Evolutionary conservation across 2,113 vertebrate species (phyloP), one percentile per base, ranked within the genome.

Genomic region (Hippoglossus stenolepis): DNA sequence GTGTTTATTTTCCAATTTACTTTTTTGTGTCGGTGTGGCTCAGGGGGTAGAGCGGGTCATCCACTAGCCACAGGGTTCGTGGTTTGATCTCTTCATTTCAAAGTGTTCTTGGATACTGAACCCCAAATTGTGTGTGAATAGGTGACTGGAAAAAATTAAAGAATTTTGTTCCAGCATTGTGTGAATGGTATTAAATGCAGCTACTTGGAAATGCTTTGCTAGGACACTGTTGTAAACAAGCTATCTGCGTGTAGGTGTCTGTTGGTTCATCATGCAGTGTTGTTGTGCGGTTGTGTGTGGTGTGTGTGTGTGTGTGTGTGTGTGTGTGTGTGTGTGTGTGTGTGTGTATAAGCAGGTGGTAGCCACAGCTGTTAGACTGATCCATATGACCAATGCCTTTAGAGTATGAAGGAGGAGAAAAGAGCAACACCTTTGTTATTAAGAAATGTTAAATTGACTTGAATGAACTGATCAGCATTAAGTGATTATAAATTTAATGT

Each of bases 221-320:
- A 6, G 12, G 54, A 53, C 15, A 3, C n/a, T n/a, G 58, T 10
- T 51, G 2, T 26, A 1, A 2, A 60, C 24, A 31, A 0, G n/a
- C 0, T 53, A 13, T 24, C 6, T 26, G 31, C 10, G 31, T 51
- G 51, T 23, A 3, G 31, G 31, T 40, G 15, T 12, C 5, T 12
- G 11, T 28, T 43, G 40, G 40, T 43, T 43, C 40, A 43, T 43
- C 40, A 3, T 43, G 40, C 11, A 26, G 47, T 47, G 65, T 79
- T 73, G 85, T 76, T 80, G 28, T 58, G 3, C 26, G 69, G 84
- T 77, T 77, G n/a, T 59, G 38, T 63, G 28, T 65, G 70, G 28
- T 31, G 35, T 38, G 35, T 73, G 58, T 81, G 58, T 69, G 28
- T 65, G 59, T 65, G 64, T 53, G 28, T 66, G 14, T 58, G n/a